These are phyloP conservation scores for Euplexia lucipara DNA, from an alignment of 2,888 invertebrate species.

Conservation along the genomic window DNA sequence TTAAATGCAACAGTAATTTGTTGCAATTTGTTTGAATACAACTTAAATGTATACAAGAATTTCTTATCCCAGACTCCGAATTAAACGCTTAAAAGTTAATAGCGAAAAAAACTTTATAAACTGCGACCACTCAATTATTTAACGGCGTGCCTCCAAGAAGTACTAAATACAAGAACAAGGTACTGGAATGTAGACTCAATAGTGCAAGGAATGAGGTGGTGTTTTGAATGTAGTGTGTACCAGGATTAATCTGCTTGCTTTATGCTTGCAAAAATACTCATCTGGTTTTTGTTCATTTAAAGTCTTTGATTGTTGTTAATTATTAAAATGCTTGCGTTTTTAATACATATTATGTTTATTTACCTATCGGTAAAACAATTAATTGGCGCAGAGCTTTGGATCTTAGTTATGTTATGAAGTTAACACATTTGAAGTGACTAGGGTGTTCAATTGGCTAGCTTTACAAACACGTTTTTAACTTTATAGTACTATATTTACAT, in stretches of 20 bases:
- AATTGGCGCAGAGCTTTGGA: no score
- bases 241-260: conserved; percentile 11
- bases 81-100: conserved; percentile 52
- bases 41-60: conserved; percentile 2
- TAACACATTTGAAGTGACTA: no score
- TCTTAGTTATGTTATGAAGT: no score
- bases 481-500: no score
- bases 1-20: conserved; percentile 12
- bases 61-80: conserved; percentile 32
- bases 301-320: conserved; percentile 5
- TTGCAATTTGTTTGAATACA: conserved; percentile 8
- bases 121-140: conserved; percentile 51
- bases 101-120: conserved; percentile 49
- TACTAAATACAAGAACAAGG: neutral
- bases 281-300: conserved; percentile 6
- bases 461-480: no score
- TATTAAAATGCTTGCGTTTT: neutral
- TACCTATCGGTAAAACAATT: no score
- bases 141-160: conserved; percentile 1
- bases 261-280: conserved; percentile 1
- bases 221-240: conserved; percentile 1
- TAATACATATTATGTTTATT: neutral
- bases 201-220: rapidly evolving
- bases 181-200: conserved; percentile 7
- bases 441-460: no score